A percentile compares a stretch with the other conserved stretches of the same genome.
phyloP scores from a whole-genome alignment of 2,797 vertebrate genomes.

The Neopelma chrysocephalum region DNA sequence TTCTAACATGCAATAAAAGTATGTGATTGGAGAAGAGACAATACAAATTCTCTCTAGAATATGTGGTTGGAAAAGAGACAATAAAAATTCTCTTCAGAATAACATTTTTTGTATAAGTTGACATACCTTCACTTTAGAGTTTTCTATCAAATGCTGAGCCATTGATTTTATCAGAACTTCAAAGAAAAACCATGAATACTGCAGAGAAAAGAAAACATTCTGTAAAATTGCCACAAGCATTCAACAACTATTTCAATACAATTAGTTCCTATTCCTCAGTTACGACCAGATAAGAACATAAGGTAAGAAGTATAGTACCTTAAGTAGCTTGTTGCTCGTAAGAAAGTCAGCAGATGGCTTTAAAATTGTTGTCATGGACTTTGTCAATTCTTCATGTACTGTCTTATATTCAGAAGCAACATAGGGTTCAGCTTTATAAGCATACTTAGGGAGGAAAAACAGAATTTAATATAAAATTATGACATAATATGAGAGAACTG shows the following conservation, averaged over 20 bases:
- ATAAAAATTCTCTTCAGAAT: neutral
- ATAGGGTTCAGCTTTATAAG: conserved; percentile 90
- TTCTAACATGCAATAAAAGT: neutral
- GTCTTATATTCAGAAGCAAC: conserved; percentile 82
- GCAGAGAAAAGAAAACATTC: conserved; percentile 51
- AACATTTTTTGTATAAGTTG: neutral
- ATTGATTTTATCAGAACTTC: conserved; percentile 97
- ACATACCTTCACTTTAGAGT: conserved; percentile 93
- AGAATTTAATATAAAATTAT: neutral
- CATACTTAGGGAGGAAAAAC: conserved; percentile 80
- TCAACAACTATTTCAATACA: neutral
- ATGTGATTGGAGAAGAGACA: neutral
- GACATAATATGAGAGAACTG: neutral
- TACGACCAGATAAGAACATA: neutral
- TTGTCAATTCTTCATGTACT: conserved; percentile 94
- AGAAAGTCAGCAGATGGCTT: conserved; percentile 98
- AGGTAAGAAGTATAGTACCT: conserved; percentile 77
- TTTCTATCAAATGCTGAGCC: conserved; percentile 96
- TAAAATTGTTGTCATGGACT: conserved; percentile 96
- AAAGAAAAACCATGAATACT: conserved; percentile 99
- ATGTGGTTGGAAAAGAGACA: neutral
- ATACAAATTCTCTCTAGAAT: neutral
- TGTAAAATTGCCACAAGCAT: neutral
- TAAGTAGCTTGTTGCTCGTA: conserved; percentile 96
- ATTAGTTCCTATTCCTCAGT: neutral